Conservation (phyloP, 2,113 vertebrate genomes). For the Tamias sibiricus region DNA sequence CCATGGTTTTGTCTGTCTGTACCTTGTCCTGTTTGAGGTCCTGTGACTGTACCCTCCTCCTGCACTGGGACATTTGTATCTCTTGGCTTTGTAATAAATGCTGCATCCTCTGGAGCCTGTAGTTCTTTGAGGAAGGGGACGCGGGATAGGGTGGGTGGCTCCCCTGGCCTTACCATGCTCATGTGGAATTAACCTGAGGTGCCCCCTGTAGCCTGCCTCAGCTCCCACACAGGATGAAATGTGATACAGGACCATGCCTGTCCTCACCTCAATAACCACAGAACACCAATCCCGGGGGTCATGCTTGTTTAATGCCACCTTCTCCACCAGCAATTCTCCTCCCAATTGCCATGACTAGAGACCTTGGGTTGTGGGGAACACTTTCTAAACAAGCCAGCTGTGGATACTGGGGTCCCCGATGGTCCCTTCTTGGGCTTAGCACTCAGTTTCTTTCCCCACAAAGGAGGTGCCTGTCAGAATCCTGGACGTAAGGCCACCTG, state of each 20-base stretch:
- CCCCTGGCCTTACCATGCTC: background rate
- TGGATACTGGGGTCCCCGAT: background rate
- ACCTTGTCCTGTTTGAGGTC: constrained; percentile 79
- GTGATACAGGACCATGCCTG: no score
- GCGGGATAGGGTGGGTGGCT: background rate
- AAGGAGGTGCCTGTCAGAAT: background rate
- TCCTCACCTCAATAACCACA: constrained; percentile 13
- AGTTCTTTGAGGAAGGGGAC: background rate
- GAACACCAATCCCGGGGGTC: background rate
- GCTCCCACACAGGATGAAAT: background rate
- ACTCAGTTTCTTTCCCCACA: background rate
- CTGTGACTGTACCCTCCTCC: constrained; percentile 71
- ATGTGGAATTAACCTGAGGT: background rate
- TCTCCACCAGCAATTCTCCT: background rate
- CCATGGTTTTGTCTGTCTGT: constrained; percentile 74
- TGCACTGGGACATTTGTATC: constrained; percentile 78
- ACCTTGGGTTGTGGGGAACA: background rate
- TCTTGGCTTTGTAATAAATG: constrained; percentile 86
- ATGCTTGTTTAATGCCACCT: constrained; percentile 29
- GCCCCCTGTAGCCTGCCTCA: background rate
- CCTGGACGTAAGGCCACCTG: background rate
- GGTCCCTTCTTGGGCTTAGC: background rate
- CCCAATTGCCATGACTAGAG: background rate
- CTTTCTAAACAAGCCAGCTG: background rate
- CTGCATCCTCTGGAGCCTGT: constrained; percentile 72